These are phyloP conservation scores for Malurus cyaneus DNA, from an alignment of 2,113 vertebrate genomes.

Conservation along the genomic window DNA sequence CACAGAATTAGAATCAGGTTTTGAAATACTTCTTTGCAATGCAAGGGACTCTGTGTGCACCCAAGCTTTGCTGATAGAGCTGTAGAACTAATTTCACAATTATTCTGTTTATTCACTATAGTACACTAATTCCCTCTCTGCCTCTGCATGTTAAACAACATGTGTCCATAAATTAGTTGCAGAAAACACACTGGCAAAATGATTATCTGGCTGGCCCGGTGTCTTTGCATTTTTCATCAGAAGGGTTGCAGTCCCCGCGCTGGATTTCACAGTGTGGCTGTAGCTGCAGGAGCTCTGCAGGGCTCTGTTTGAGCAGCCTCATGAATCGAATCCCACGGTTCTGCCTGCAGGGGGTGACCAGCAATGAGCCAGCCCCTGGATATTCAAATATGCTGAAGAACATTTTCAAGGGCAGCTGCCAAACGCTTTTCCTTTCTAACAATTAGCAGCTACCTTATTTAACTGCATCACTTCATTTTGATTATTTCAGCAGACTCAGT, in stretches of 20 bases:
- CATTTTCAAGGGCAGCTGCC: conserved; percentile 7
- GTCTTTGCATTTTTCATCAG: conserved; percentile 11
- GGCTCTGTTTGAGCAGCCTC: not conserved
- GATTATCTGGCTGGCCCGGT: not conserved
- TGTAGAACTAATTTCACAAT: conserved; percentile 3
- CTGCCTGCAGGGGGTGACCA: not conserved
- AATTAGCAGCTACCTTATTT: not conserved
- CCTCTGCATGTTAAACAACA: not conserved
- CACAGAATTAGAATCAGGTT: not conserved
- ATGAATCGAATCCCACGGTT: conserved; percentile 36
- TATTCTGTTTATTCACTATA: not conserved
- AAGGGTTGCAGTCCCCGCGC: not conserved
- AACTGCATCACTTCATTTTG: not conserved
- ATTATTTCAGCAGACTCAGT: not conserved
- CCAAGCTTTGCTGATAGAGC: not conserved
- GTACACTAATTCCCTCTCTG: not conserved
- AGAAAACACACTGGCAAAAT: not conserved
- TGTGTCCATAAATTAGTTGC: not conserved
- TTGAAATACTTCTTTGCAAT: not conserved
- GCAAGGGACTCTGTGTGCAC: not conserved
- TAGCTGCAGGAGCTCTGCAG: not conserved
- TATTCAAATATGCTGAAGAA: not conserved
- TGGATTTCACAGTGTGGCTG: conserved; percentile 33
- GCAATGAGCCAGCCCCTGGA: not conserved
- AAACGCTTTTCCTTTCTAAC: not conserved